These are phyloP conservation scores for Pteropus alecto DNA, from an alignment of 2,113 vertebrate genomes.

Conservation along the genomic window DNA sequence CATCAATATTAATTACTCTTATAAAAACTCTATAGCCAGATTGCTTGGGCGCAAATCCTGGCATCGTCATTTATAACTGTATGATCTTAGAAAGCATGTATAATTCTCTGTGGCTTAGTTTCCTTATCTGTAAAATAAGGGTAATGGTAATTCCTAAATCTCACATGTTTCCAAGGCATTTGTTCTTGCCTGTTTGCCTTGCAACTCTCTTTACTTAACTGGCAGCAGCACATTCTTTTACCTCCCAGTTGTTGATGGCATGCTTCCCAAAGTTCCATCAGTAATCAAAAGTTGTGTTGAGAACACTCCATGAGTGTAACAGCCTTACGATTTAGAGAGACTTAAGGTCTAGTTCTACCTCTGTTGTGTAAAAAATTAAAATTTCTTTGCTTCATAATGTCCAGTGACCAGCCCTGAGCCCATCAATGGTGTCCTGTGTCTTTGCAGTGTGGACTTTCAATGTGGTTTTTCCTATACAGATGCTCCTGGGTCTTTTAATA, in stretches of 20 bases:
- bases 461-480: not conserved
- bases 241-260: not conserved
- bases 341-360: not conserved
- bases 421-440: not conserved
- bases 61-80: not conserved
- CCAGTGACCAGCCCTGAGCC: not conserved
- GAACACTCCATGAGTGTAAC: not conserved
- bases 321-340: not conserved
- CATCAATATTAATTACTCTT: not conserved
- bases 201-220: not conserved
- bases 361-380: not conserved
- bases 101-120: not conserved
- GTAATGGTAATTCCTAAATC: not conserved
- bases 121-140: not conserved
- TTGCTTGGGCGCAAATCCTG: not conserved
- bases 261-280: not conserved
- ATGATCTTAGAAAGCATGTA: not conserved
- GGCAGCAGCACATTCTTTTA: not conserved
- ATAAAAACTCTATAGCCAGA: not conserved
- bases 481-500: not conserved
- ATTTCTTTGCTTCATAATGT: not conserved
- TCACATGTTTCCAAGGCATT: not conserved
- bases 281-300: not conserved
- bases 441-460: not conserved
- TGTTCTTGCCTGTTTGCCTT: not conserved